phyloP scores from a whole-genome alignment of 2,888 invertebrate species.

The Metalampra italica region DNA sequence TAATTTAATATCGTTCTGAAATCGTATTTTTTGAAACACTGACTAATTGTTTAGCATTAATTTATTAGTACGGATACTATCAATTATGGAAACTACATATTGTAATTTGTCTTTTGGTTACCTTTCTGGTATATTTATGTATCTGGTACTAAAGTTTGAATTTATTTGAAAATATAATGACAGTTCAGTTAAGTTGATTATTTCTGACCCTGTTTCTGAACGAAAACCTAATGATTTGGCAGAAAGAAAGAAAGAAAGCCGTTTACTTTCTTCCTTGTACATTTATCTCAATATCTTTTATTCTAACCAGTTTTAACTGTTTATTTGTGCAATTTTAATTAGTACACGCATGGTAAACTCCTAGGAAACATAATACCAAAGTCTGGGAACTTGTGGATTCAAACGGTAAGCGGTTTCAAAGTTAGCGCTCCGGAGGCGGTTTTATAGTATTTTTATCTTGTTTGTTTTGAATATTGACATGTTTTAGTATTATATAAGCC shows the following conservation, averaged over 20 bases:
- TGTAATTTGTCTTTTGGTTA: too few species aligned
- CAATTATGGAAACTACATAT: too few species aligned
- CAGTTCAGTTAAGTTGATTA: too few species aligned
- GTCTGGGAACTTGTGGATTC: not conserved
- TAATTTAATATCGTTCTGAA: not conserved
- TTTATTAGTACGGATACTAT: too few species aligned
- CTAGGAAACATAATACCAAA: not conserved
- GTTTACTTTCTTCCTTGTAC: not conserved
- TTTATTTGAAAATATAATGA: not conserved
- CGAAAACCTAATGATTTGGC: slow-evolving; percentile 11
- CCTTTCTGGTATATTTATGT: too few species aligned
- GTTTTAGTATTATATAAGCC: slow-evolving; percentile 50
- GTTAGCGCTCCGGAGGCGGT: slow-evolving; percentile 26
- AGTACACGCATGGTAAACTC: not conserved
- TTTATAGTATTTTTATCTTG: slow-evolving; percentile 22
- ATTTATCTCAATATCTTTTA: not conserved
- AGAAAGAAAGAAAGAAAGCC: not conserved
- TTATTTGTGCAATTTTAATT: not conserved
- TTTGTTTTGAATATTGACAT: slow-evolving; percentile 48
- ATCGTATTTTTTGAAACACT: not conserved
- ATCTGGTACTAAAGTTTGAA: too few species aligned
- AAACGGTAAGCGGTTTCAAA: slow-evolving; percentile 32
- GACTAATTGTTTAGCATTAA: too few species aligned
- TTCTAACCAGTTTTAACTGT: not conserved
- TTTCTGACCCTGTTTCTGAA: slow-evolving; percentile 23